Percentiles rank a stretch among this genome's conserved stretches.
phyloP scores from a whole-genome alignment of 2,113 vertebrate genomes.

The Herpailurus yagouaroundi region DNA sequence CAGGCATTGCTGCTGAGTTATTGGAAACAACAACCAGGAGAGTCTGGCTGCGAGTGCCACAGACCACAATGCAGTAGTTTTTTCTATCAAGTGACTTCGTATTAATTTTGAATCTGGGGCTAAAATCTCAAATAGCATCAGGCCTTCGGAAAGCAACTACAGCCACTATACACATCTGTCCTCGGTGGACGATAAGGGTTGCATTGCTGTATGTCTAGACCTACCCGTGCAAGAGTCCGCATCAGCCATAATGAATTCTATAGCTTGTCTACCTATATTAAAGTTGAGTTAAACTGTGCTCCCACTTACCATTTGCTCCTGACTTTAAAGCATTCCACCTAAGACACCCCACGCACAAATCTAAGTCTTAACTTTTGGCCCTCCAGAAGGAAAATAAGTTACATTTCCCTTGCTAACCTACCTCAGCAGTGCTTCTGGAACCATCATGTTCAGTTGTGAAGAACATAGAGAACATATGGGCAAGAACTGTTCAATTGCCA shows the following conservation, averaged over 20 bases:
- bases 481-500: neutral
- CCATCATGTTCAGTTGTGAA: neutral
- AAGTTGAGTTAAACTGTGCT: neutral
- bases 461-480: neutral
- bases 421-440: neutral
- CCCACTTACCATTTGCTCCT: neutral
- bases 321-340: neutral
- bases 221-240: neutral
- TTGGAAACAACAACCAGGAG: neutral
- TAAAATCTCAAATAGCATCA: neutral
- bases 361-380: neutral
- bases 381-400: neutral
- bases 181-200: neutral
- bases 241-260: neutral
- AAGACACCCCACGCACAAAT: neutral
- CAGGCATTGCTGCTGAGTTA: neutral
- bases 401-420: neutral
- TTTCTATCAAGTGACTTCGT: neutral
- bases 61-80: neutral
- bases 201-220: neutral
- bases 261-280: neutral
- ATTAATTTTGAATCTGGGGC: neutral
- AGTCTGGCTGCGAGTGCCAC: neutral
- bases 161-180: neutral
- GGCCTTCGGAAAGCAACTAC: neutral